Percentiles rank a stretch among this genome's conserved stretches.
Evolutionary conservation across 1,140 invertebrate genomes (phyloP).

Genomic region (Lucilia sericata): DNA sequence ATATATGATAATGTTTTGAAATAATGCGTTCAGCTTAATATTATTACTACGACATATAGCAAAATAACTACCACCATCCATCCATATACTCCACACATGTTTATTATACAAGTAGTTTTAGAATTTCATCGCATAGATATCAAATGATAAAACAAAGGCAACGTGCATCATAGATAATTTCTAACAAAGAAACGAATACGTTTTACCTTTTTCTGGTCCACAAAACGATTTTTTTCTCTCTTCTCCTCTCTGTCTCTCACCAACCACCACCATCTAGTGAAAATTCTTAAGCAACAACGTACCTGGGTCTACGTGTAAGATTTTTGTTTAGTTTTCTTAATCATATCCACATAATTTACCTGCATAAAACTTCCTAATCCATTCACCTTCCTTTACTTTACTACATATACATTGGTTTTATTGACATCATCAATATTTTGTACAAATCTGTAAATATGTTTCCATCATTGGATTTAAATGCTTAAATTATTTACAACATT

Average conservation of each 20-base stretch:
- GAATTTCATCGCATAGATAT: not conserved
- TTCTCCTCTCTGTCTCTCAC: not conserved
- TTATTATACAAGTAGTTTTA: not conserved
- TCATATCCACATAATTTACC: not conserved
- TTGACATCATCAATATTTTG: not conserved
- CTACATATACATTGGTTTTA: not conserved
- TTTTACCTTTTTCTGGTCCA: not conserved
- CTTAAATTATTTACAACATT: not conserved
- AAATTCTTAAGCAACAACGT: not conserved
- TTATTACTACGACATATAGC: no score
- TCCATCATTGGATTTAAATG: not conserved
- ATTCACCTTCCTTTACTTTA: not conserved
- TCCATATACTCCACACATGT: no score
- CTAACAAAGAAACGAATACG: not conserved
- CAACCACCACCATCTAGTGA: not conserved
- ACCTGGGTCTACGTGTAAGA: slow-evolving; percentile 22
- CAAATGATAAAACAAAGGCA: not conserved
- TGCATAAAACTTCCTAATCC: not conserved
- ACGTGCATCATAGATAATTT: not conserved
- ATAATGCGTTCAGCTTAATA: not conserved
- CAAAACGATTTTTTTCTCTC: not conserved
- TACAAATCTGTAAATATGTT: not conserved
- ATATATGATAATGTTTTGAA: not conserved
- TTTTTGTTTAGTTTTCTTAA: not conserved
- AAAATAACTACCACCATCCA: no score